Conservation (phyloP, 2,797 vertebrate species). For the Austrolebias charrua region DNA sequence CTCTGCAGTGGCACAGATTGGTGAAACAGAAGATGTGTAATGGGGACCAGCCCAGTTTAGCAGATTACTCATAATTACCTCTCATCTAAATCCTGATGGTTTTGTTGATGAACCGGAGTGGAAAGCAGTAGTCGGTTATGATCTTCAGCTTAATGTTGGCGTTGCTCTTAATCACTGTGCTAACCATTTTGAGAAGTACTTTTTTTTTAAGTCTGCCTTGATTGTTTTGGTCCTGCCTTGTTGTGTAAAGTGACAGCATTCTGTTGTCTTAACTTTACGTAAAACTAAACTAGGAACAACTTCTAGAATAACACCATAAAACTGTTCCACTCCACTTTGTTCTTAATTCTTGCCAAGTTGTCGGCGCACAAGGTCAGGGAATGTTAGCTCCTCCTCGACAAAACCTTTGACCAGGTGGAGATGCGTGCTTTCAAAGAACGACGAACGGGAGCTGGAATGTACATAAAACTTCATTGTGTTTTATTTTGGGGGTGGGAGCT, state of each 20-base stretch:
- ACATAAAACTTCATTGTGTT: constrained; percentile 55
- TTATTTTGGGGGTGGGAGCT: constrained; percentile 55
- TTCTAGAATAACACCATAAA: constrained; percentile 10
- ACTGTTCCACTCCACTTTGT: constrained; percentile 12
- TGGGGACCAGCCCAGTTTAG: constrained; percentile 45
- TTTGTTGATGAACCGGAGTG: constrained; percentile 24
- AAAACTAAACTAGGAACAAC: constrained; percentile 32
- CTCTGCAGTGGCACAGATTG: constrained; percentile 37
- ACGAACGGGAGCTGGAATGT: constrained; percentile 31
- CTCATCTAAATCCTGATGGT: constrained; percentile 18
- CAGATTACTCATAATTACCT: constrained; percentile 40
- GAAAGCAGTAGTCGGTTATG: constrained; percentile 12
- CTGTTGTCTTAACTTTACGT: constrained; percentile 3
- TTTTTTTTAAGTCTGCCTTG: constrained; percentile 26
- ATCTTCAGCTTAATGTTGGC: constrained; percentile 39
- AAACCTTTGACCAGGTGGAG: constrained; percentile 18
- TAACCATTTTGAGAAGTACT: constrained; percentile 45
- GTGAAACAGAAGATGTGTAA: constrained; percentile 31
- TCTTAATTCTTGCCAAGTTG: constrained; percentile 24
- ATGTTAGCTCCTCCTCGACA: neutral
- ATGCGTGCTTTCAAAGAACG: constrained; percentile 36
- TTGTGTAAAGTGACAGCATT: constrained; percentile 3
- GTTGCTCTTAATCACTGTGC: constrained; percentile 56
- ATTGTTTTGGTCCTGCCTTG: constrained; percentile 19
- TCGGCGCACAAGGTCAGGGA: constrained; percentile 25